Conservation (phyloP, 2,888 invertebrate genomes). For the Heliconius cydno region DNA sequence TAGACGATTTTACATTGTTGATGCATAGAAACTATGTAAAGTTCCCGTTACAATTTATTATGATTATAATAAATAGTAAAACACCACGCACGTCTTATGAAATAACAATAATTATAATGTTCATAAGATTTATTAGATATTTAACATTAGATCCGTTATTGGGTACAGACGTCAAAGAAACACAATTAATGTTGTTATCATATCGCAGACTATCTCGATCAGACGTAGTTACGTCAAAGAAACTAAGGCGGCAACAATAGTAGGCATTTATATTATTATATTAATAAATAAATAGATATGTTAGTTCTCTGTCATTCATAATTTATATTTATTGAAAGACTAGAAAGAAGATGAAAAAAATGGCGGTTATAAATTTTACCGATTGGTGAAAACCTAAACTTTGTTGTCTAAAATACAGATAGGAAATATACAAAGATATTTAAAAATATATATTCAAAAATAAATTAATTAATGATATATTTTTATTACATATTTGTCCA, state of each 20-base stretch:
- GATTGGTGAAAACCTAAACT: background rate
- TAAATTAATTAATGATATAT: background rate
- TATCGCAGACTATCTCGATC: constrained; percentile 13
- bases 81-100: background rate
- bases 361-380: background rate
- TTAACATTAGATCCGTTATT: constrained; percentile 10
- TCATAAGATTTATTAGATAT: background rate
- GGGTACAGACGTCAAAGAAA: constrained; percentile 23
- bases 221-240: constrained; percentile 5
- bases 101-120: background rate
- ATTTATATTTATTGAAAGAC: background rate
- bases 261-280: background rate
- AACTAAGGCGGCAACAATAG: background rate
- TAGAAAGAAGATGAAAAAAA: background rate
- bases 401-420: background rate
- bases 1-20: background rate
- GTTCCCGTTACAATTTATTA: background rate
- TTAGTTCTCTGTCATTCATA: background rate
- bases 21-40: background rate
- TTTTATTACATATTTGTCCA: background rate
- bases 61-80: background rate
- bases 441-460: background rate
- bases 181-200: constrained; percentile 29
- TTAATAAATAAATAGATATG: background rate
- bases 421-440: background rate